phyloP scores from a whole-genome alignment of 2,888 invertebrate species.

The Chaitophorus viminalis region DNA sequence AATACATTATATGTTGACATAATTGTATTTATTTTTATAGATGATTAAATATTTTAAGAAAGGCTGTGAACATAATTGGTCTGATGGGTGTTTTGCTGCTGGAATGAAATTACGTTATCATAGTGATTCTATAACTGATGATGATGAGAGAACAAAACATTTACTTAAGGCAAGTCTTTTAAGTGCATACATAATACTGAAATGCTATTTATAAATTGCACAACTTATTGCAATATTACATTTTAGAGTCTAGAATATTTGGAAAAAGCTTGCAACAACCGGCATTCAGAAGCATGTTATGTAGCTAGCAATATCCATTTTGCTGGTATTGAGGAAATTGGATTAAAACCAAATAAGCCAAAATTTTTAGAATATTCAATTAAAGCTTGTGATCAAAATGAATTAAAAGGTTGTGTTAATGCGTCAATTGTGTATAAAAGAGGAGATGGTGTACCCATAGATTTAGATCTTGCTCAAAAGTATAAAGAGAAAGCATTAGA shows the following conservation, averaged over 20 bases:
- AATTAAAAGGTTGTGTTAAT: slow-evolving; percentile 90
- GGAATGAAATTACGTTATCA: slow-evolving; percentile 60
- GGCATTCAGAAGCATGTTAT: slow-evolving; percentile 80
- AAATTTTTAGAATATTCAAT: slow-evolving; percentile 82
- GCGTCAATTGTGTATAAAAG: slow-evolving; percentile 85
- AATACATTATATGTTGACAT: not conserved
- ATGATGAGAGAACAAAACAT: slow-evolving; percentile 32
- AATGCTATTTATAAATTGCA: not conserved
- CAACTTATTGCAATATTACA: not conserved
- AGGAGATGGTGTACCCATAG: slow-evolving; percentile 84
- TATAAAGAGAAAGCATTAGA: slow-evolving; percentile 79
- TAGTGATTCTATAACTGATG: slow-evolving; percentile 41
- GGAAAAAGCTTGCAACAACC: slow-evolving; percentile 70
- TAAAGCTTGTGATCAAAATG: slow-evolving; percentile 81
- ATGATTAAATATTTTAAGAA: slow-evolving; percentile 73
- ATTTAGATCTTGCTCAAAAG: slow-evolving; percentile 76
- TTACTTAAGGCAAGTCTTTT: slow-evolving; percentile 39
- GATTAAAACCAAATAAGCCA: slow-evolving; percentile 70
- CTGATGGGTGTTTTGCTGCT: slow-evolving; percentile 73
- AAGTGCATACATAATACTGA: not conserved
- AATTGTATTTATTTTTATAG: slow-evolving; percentile 60
- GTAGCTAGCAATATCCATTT: slow-evolving; percentile 83
- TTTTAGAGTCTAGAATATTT: slow-evolving; percentile 70
- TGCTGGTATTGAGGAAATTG: slow-evolving; percentile 72
- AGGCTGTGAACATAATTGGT: slow-evolving; percentile 79